phyloP scores from a whole-genome alignment of 2,797 vertebrate species.

The Craterocephalus amniculus region DNA sequence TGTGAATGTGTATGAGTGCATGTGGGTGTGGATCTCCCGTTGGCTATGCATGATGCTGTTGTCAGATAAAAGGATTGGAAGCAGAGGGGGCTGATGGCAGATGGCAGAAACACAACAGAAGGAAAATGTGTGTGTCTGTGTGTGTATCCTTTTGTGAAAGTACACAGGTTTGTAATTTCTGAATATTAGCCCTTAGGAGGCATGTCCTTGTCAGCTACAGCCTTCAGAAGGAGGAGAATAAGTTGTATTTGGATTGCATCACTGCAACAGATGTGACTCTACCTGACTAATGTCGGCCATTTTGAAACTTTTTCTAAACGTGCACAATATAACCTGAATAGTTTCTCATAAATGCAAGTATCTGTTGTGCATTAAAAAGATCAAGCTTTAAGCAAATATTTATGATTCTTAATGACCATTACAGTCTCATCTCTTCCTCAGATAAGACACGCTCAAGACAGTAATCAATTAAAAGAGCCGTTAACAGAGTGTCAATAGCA shows the following conservation, averaged over 20 bases:
- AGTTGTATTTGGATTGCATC: conserved; percentile 24
- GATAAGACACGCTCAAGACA: too few species aligned
- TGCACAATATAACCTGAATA: too few species aligned
- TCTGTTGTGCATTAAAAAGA: too few species aligned
- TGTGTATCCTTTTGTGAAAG: not conserved
- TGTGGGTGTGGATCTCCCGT: conserved; percentile 38
- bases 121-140: conserved; percentile 1
- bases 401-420: too few species aligned
- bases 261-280: not conserved
- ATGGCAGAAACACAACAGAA: conserved; percentile 25
- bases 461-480: too few species aligned
- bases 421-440: too few species aligned
- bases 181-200: conserved; percentile 32
- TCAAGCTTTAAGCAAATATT: too few species aligned
- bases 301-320: not conserved
- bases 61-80: conserved; percentile 59
- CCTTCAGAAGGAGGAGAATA: conserved; percentile 15
- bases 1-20: conserved; percentile 24
- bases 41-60: conserved; percentile 49
- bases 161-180: conserved; percentile 40
- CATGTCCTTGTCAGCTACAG: conserved; percentile 26
- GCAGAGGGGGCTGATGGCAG: conserved; percentile 42
- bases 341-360: too few species aligned
- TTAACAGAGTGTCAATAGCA: too few species aligned
- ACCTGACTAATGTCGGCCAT: conserved; percentile 3